Base-by-base conservation (phyloP, 2,797 vertebrate species). In the Pseudochirops corinnae region DNA sequence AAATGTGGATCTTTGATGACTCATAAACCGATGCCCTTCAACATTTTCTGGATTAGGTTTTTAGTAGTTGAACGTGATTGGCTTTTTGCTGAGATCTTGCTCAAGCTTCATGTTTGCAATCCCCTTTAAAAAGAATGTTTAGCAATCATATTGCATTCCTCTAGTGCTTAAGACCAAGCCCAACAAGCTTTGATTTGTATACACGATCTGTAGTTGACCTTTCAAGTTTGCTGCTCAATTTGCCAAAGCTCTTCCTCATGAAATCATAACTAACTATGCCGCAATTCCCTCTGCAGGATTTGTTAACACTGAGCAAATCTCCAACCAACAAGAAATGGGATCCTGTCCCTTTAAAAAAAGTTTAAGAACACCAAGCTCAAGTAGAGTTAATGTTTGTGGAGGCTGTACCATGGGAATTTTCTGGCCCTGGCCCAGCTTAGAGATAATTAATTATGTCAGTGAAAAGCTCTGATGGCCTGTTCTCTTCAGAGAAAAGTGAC, bases 371-470 rank as follows among this genome's bases (percentile, higher is more conserved):
- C 97, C 97, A 95, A 98, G 93, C 97, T 97, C 97, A 97, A 87
- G 98, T 97, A 96, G 97, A 98, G 98, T 98, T 98, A 98, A 98
- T 98, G 97, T 97, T 98, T 98, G 96, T 96, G 92, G 50, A 96
- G 97, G 98, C 95, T 96, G 97, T 98, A 98, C 98, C 97, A 98
- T 98, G 98, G 98, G 98, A 98, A 98, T 98, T 98, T 98, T 98
- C 97, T 99, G 98, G 98, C 98, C 95, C 94, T 95, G 97, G 97
- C 97, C 98, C 98, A 99, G 98, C 97, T 97, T 98, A 98, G 98
- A 98, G 98, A 99, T 98, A 99, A 99, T 99, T 99, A 99, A 99
- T 99, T 99, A 98, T 98, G 98, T 99, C 98, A 99, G 98, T 98
- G 98, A 98, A 99, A 98, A 97, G 91, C 98, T 98, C 98, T 98